phyloP scores from a whole-genome alignment of 2,113 vertebrate species.

The Boulengeromyrus knoepffleri region DNA sequence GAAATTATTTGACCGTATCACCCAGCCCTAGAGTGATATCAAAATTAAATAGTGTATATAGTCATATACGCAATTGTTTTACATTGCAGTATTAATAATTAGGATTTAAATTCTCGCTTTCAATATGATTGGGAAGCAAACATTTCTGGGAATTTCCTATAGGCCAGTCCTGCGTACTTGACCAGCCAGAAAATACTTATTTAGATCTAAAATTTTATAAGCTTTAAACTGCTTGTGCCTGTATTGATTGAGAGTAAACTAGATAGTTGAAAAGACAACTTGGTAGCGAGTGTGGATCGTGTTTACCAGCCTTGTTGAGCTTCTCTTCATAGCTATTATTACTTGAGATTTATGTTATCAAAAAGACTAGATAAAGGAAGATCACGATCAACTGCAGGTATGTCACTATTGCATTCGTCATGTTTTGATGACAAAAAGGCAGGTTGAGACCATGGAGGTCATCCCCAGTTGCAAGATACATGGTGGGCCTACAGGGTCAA shows the following conservation, averaged over 20 bases:
- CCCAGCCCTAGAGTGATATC: neutral
- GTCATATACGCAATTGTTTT: neutral
- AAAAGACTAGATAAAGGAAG: neutral
- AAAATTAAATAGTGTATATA: neutral
- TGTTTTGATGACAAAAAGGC: neutral
- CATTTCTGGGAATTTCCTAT: neutral
- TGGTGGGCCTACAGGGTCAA: neutral
- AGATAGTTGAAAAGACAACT: neutral
- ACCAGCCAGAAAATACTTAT: neutral
- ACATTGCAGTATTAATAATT: neutral
- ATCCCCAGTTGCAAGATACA: neutral
- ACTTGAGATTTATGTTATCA: neutral
- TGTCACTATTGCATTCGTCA: neutral
- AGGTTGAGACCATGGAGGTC: neutral
- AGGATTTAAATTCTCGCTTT: neutral
- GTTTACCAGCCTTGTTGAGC: neutral
- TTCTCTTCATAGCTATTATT: neutral
- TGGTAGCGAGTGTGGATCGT: neutral
- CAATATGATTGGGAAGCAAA: neutral
- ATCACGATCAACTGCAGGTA: neutral
- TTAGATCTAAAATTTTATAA: neutral
- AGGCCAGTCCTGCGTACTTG: neutral
- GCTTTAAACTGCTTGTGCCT: neutral
- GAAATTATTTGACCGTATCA: neutral
- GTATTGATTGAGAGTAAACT: neutral